These are phyloP conservation scores for Elgonia sp. DNA, from an alignment of 2,888 invertebrate species.

Conservation along the genomic window DNA sequence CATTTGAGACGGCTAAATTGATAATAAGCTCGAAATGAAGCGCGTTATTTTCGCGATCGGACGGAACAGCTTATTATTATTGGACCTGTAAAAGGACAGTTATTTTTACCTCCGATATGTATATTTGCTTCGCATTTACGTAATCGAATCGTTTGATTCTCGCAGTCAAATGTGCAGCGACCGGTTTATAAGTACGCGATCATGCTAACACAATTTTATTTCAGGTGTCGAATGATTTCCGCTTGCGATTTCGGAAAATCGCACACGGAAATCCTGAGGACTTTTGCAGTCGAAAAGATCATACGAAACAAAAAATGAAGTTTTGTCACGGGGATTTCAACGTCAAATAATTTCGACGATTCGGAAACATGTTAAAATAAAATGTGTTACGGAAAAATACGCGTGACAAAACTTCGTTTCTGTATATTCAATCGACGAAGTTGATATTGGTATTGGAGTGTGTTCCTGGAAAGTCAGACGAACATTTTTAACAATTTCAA, in stretches of 20 bases:
- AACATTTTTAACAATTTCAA: no score
- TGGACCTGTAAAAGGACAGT: slow-evolving; percentile 34
- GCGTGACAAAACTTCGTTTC: not conserved
- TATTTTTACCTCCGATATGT: slow-evolving; percentile 30
- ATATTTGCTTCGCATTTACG: slow-evolving; percentile 6
- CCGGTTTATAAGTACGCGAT: slow-evolving; percentile 3
- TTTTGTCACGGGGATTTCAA: not conserved
- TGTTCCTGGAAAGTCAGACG: slow-evolving; percentile 8
- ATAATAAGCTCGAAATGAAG: slow-evolving; percentile 40
- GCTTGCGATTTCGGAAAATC: slow-evolving; percentile 23
- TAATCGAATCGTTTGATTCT: slow-evolving; percentile 25
- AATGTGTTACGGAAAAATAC: not conserved
- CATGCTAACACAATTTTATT: slow-evolving; percentile 37
- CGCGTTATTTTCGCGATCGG: slow-evolving; percentile 15
- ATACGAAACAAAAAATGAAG: slow-evolving; percentile 25
- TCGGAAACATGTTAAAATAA: not conserved
- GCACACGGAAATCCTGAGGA: slow-evolving; percentile 34
- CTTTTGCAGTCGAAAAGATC: slow-evolving; percentile 3
- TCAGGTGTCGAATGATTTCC: slow-evolving; percentile 41
- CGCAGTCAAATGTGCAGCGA: slow-evolving; percentile 32
- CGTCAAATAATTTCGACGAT: not conserved
- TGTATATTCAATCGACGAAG: not conserved
- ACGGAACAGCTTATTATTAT: slow-evolving; percentile 24
- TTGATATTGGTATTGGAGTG: slow-evolving; percentile 1
- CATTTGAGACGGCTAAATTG: slow-evolving; percentile 53